A percentile compares a stretch with the other conserved stretches of the same genome.
Conservation (phyloP, 1,140 invertebrate species). For the Thaumatotibia leucotreta region DNA sequence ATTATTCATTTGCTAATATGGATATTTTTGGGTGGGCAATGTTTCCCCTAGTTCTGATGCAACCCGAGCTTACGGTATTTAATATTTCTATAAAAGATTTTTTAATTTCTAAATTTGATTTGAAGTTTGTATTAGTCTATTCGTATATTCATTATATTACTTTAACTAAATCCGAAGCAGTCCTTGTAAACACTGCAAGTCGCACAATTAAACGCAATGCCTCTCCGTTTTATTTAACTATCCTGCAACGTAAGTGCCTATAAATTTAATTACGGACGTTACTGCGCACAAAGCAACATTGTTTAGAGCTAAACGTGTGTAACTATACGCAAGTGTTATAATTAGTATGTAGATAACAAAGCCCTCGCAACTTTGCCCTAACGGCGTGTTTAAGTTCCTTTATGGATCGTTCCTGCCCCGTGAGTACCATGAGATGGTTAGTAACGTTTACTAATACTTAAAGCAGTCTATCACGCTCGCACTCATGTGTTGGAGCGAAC, state of each 20-base stretch:
- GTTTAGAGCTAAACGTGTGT: slow-evolving; percentile 8
- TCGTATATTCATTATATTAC: background rate
- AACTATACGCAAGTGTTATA: slow-evolving; percentile 18
- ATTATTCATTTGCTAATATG: too few species aligned
- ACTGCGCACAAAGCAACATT: background rate
- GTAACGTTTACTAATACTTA: background rate
- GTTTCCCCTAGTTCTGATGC: too few species aligned
- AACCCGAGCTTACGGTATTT: too few species aligned
- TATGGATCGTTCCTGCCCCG: slow-evolving; percentile 18
- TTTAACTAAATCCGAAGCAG: background rate
- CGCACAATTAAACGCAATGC: background rate
- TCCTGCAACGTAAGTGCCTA: slow-evolving; percentile 3
- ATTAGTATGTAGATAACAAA: slow-evolving; percentile 29
- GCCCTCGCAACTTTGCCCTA: slow-evolving; percentile 22
- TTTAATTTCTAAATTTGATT: background rate
- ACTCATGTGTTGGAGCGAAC: too few species aligned
- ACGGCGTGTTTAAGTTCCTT: slow-evolving; percentile 27
- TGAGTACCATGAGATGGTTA: background rate
- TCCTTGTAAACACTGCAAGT: background rate
- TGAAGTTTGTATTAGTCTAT: background rate
- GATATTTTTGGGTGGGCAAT: too few species aligned
- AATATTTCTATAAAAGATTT: too few species aligned
- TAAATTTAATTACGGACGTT: slow-evolving; percentile 5
- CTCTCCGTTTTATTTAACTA: slow-evolving; percentile 1
- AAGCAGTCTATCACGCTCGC: too few species aligned